These are phyloP conservation scores for Phenganax marumi DNA, from an alignment of 92 coral and sea anemone species.

Conservation along the genomic window DNA sequence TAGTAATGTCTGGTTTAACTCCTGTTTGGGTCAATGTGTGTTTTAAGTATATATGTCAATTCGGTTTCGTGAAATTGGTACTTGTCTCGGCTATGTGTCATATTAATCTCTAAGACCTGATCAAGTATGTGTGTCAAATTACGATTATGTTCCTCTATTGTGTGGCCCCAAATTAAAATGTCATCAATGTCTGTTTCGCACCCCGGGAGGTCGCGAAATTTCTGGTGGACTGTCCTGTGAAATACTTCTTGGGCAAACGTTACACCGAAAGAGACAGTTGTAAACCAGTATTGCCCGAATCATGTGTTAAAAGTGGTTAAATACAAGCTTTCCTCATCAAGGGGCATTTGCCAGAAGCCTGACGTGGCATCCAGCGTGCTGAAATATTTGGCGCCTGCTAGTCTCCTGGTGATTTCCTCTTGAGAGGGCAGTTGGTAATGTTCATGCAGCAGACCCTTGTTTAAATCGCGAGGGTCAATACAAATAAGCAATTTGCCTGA, in stretches of 20 bases:
- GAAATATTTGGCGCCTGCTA: conserved; percentile 59
- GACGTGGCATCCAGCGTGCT: conserved; percentile 61
- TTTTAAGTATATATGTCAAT: conserved; percentile 55
- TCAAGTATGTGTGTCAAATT: conserved; percentile 40
- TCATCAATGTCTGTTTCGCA: conserved; percentile 68
- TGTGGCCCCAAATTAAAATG: conserved; percentile 64
- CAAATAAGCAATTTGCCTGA: conserved; percentile 59
- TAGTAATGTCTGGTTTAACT: conserved; percentile 56
- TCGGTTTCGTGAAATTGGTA: conserved; percentile 47
- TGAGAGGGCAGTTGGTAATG: conserved; percentile 66
- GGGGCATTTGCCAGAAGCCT: conserved; percentile 58
- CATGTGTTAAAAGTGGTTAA: conserved; percentile 64
- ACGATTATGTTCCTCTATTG: conserved; percentile 57
- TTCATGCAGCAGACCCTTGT: conserved; percentile 52
- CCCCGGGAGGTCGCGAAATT: conserved; percentile 47
- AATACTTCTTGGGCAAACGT: conserved; percentile 64
- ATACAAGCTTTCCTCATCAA: conserved; percentile 53
- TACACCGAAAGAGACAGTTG: conserved; percentile 57
- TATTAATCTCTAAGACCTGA: conserved; percentile 42
- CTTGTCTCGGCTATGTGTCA: conserved; percentile 62
- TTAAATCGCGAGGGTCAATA: conserved; percentile 65
- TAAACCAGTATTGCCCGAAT: conserved; percentile 53
- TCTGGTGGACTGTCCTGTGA: conserved; percentile 54
- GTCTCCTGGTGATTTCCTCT: conserved; percentile 58
- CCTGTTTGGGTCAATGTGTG: conserved; percentile 59